Evolutionary conservation across 92 coral and sea anemone species (phyloP), one percentile per base, ranked within the genome.

Genomic region (Desmophyllum pertusum): DNA sequence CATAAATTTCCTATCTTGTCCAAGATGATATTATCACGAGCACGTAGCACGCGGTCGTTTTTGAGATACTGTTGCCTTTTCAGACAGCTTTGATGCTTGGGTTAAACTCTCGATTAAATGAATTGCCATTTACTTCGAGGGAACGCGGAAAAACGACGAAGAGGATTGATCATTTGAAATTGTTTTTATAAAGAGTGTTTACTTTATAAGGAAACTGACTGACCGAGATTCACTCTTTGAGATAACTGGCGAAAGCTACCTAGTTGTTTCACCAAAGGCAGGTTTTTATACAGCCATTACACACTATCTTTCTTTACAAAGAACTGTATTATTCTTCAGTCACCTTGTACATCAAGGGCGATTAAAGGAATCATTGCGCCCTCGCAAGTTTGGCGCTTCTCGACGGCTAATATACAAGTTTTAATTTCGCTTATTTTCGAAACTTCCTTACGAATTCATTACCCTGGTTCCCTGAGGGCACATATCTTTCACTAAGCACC

Each of bases 371-470:
- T 59, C 48, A 72, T 55, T 40, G 55, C 57, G 27, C 61, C 59
- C 37, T 52, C 41, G 33, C 25, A 40, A 31, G 72, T 82, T 81
- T 59, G 67, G 27, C 86, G 70, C 79, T 71, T 73, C 62, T 82
- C 42, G 70, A 73, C 71, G 45, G 71, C 86, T 82, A 71, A 82
- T 82, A 82, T 71, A 23, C 62, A 38, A 82, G 79, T 73, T 82
- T 57, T 82, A 82, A 82, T 82, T 72, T 82, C 86, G 86, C 79
- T 45, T 82, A 82, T 73, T 82, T 82, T 82, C 11, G 86, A 43
- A 39, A 72, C 53, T 82, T 71, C 79, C 86, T 82, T 37, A n/a
- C 66, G 78, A 70, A 73, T 73, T 71, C 59, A 82, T 72, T 72
- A 73, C 45, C 7, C 50, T n/a, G 59, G 27, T 41, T 74, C 86